phyloP scores from a whole-genome alignment of 92 coral and sea anemone species.

The Actinernus sp. region DNA sequence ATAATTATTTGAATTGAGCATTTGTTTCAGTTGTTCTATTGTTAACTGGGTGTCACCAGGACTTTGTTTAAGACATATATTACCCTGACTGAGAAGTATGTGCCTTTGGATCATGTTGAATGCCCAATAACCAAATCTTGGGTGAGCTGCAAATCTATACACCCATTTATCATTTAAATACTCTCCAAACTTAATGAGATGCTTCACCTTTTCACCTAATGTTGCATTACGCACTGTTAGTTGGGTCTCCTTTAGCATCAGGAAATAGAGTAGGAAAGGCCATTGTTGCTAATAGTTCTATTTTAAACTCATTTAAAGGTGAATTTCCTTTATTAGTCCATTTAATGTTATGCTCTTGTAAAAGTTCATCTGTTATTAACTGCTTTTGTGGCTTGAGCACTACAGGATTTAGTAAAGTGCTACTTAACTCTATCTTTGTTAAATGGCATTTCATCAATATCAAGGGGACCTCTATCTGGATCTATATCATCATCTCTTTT shows the following conservation, averaged over 20 bases:
- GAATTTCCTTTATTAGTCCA: slow-evolving; percentile 18
- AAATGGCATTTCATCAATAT: slow-evolving; percentile 46
- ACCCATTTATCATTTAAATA: slow-evolving; percentile 52
- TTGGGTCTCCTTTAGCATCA: too few relatives aligned
- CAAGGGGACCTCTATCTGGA: slow-evolving; percentile 63
- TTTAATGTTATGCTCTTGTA: slow-evolving; percentile 37
- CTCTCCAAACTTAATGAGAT: slow-evolving; percentile 66
- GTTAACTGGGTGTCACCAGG: slow-evolving; percentile 58
- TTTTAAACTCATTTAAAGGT: slow-evolving; percentile 65
- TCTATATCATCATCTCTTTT: slow-evolving; percentile 41
- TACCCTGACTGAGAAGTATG: slow-evolving; percentile 68
- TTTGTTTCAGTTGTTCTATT: too few relatives aligned
- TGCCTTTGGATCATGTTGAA: slow-evolving; percentile 68
- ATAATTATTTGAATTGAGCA: slow-evolving; percentile 46
- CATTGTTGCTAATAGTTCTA: too few relatives aligned
- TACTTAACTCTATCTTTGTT: slow-evolving; percentile 51
- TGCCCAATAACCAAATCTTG: slow-evolving; percentile 77
- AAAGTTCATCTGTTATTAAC: slow-evolving; percentile 54
- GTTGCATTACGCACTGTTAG: slow-evolving; percentile 38
- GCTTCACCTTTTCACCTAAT: slow-evolving; percentile 57
- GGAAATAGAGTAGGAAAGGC: slow-evolving; percentile 80
- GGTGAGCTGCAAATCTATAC: slow-evolving; percentile 70
- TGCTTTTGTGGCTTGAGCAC: slow-evolving; percentile 47
- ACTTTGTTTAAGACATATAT: slow-evolving; percentile 61
- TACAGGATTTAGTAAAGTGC: slow-evolving; percentile 50